Evolutionary conservation across 2,797 vertebrate genomes (phyloP), one percentile per base, ranked within the genome.

Genomic region (Petrocephalus schoutedeni): DNA sequence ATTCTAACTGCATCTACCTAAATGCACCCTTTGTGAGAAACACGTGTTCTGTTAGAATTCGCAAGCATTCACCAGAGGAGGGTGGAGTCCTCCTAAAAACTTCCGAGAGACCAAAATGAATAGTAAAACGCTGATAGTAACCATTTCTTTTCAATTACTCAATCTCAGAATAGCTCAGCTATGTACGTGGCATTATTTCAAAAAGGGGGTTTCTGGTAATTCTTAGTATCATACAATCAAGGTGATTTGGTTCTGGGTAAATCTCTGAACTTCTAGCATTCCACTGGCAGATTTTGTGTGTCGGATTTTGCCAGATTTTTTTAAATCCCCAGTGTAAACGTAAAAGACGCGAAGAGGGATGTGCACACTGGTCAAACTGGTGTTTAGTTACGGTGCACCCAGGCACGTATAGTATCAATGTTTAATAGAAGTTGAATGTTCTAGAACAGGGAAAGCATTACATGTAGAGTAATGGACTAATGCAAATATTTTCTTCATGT

Each of bases 41-140:
- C 12, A 6, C 12, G 32, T 14, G 28, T 54, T 28, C 36, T 88
- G 12, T 87, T 21, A n/a, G n/a, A 51, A 87, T 49, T 80, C 74
- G 87, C 5, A 61, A 59, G 45, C 45, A 80, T 45, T 23, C 45
- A 19, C 28, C 32, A 67, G 36, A 45, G 56, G 36, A 57, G 85
- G 86, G 87, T 53, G 88, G 86, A 87, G 77, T 41, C 49, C 36
- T 54, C 14, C 28, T 74, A 28, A 28, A 86, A 56, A 82, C 32
- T 7, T 56, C 28, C 14, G n/a, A 53, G 12, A 54, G 23, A 57
- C 41, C 58, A 85, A 41, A 71, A 67, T 87, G 49, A 28, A 85
- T 86, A 56, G 53, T 32, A 85, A 67, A 36, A 36, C n/a, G 32
- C 28, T 21, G 16, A 74, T 45, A 49, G 21, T 41, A 3, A 45